phyloP scores from a whole-genome alignment of 1,140 invertebrate genomes.

The Drosophila prosaltans region DNA sequence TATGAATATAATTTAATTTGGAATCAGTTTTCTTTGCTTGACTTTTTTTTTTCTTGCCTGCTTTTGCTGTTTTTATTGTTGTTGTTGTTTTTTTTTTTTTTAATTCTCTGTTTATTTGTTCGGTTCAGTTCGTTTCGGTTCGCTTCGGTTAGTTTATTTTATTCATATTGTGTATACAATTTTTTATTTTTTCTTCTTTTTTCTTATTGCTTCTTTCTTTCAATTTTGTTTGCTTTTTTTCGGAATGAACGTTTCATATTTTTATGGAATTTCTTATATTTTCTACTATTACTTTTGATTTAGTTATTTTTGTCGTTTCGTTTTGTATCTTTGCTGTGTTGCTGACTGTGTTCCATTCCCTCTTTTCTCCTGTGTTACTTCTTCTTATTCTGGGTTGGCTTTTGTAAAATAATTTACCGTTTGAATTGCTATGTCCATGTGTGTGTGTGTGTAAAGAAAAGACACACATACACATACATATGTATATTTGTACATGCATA shows the following conservation, averaged over 20 bases:
- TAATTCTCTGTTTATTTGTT: slow-evolving; percentile 40
- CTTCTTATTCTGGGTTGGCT: slow-evolving; percentile 38
- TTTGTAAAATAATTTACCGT: slow-evolving; percentile 81
- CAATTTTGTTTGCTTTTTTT: slow-evolving; percentile 24
- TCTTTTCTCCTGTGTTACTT: slow-evolving; percentile 21
- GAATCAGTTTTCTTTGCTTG: slow-evolving; percentile 61
- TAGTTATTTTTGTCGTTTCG: slow-evolving; percentile 23
- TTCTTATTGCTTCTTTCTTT: slow-evolving; percentile 2
- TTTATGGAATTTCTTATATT: slow-evolving; percentile 53
- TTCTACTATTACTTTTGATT: slow-evolving; percentile 49
- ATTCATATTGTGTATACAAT: slow-evolving; percentile 38
- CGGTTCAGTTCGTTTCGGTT: slow-evolving; percentile 36
- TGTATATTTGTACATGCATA: background rate
- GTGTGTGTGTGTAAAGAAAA: slow-evolving; percentile 32
- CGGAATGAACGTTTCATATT: slow-evolving; percentile 52
- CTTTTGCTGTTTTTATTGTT: background rate
- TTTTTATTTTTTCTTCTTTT: slow-evolving; percentile 30
- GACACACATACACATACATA: background rate
- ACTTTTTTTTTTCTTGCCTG: slow-evolving; percentile 19
- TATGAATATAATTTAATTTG: slow-evolving; percentile 31
- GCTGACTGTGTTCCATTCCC: background rate
- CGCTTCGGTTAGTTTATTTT: slow-evolving; percentile 35
- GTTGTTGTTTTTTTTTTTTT: slow-evolving; percentile 24
- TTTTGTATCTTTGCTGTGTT: slow-evolving; percentile 41
- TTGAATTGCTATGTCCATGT: slow-evolving; percentile 64